phyloP scores from a whole-genome alignment of 1,140 invertebrate species.

The Xylocopa sonorina region DNA sequence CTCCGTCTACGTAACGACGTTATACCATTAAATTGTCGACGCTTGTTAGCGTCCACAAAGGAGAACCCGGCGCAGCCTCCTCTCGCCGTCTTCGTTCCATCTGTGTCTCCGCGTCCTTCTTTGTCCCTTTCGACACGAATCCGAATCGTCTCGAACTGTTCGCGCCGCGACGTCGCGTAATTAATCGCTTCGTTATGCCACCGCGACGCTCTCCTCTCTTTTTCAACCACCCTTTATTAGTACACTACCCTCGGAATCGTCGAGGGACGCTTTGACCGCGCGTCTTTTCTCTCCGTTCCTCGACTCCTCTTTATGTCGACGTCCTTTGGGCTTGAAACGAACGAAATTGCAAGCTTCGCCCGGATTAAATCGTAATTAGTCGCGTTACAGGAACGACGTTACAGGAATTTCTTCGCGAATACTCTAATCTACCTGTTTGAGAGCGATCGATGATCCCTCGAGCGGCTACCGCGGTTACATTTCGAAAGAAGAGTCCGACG shows the following conservation, averaged over 20 bases:
- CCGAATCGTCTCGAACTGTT: slow-evolving; percentile 34
- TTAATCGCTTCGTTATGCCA: slow-evolving; percentile 41
- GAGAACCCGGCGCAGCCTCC: slow-evolving; percentile 26
- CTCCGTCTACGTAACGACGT: slow-evolving; percentile 65
- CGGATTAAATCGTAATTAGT: too few relatives aligned
- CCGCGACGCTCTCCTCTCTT: neutral
- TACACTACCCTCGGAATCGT: neutral
- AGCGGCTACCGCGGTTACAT: neutral
- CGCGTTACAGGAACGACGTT: too few relatives aligned
- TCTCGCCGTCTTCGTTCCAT: slow-evolving; percentile 20
- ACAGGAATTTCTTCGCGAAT: too few relatives aligned
- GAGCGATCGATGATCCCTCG: too few relatives aligned
- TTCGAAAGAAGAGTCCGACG: neutral
- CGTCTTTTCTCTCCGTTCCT: slow-evolving; percentile 3
- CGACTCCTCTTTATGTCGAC: neutral
- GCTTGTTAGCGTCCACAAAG: slow-evolving; percentile 67
- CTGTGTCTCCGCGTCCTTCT: neutral
- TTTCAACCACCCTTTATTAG: neutral
- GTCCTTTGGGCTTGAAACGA: neutral
- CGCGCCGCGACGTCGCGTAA: slow-evolving; percentile 40
- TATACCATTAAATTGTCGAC: slow-evolving; percentile 76
- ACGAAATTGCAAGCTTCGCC: too few relatives aligned
- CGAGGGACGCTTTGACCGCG: slow-evolving; percentile 16
- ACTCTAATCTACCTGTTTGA: too few relatives aligned
- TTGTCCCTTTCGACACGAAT: neutral